Evolutionary conservation across 2,888 invertebrate genomes (phyloP).

Genomic region (Drosophila stalkeri): DNA sequence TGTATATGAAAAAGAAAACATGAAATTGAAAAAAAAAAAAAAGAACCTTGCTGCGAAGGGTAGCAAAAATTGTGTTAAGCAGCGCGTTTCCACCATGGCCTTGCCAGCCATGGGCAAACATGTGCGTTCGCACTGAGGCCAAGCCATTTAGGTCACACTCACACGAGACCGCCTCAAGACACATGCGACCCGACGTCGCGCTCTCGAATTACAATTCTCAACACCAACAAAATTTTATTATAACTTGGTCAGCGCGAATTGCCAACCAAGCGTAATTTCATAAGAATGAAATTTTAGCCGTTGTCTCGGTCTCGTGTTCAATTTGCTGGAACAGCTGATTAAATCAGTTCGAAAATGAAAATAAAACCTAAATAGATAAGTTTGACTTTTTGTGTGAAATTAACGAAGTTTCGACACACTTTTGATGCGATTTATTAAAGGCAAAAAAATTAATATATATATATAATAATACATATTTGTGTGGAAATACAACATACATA

Average conservation of each 20-base stretch:
- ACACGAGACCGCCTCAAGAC: slow-evolving; percentile 36
- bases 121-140: slow-evolving; percentile 46
- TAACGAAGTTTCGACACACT: not conserved
- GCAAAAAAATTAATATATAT: too few species aligned
- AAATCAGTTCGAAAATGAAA: slow-evolving; percentile 35
- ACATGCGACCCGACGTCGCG: slow-evolving; percentile 51
- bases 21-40: not conserved
- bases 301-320: slow-evolving; percentile 36
- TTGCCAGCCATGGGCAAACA: slow-evolving; percentile 47
- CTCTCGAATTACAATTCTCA: slow-evolving; percentile 45
- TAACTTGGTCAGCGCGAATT: slow-evolving; percentile 27
- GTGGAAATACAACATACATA: too few species aligned
- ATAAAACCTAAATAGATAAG: not conserved
- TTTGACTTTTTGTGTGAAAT: not conserved
- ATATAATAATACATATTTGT: too few species aligned
- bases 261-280: slow-evolving; percentile 44
- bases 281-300: slow-evolving; percentile 52
- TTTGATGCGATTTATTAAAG: not conserved
- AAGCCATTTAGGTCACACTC: slow-evolving; percentile 54
- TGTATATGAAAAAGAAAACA: not conserved
- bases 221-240: slow-evolving; percentile 44
- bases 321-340: slow-evolving; percentile 58
- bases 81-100: slow-evolving; percentile 43
- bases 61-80: slow-evolving; percentile 33
- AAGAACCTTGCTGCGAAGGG: slow-evolving; percentile 41